These are phyloP conservation scores for Austrofundulus limnaeus DNA, from an alignment of 2,113 vertebrate species.

Conservation along the genomic window DNA sequence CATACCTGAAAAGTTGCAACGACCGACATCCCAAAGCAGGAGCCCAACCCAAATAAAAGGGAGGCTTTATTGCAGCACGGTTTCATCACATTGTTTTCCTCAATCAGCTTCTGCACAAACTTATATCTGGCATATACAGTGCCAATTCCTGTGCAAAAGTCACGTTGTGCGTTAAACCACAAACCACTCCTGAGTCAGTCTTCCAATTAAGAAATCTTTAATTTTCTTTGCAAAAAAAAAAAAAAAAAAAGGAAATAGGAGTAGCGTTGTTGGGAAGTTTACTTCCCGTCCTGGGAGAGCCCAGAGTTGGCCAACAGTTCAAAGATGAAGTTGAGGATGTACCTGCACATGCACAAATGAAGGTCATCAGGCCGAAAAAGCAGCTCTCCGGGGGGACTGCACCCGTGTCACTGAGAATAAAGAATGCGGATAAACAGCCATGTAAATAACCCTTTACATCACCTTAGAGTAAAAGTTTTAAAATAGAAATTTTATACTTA, in stretches of 20 bases:
- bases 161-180: not conserved
- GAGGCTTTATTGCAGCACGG: conserved; percentile 77
- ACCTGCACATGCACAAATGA: conserved; percentile 90
- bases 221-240: conserved; percentile 56
- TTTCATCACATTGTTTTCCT: conserved; percentile 45
- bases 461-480: no score
- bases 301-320: conserved; percentile 10
- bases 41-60: conserved; percentile 78
- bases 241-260: conserved; percentile 72
- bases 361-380: conserved; percentile 94
- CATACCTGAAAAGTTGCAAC: conserved; percentile 95
- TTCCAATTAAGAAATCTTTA: conserved; percentile 38
- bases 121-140: conserved; percentile 90
- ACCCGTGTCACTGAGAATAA: conserved; percentile 84
- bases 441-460: no score
- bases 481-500: no score
- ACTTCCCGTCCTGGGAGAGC: conserved; percentile 34
- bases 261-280: conserved; percentile 3
- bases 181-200: not conserved
- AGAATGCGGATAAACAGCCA: not conserved
- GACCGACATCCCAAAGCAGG: conserved; percentile 89
- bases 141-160: conserved; percentile 76
- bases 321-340: conserved; percentile 49
- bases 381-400: conserved; percentile 90
- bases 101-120: conserved; percentile 84